These are phyloP conservation scores for Idris sp. DNA, from an alignment of 1,140 invertebrate species.

Conservation along the genomic window DNA sequence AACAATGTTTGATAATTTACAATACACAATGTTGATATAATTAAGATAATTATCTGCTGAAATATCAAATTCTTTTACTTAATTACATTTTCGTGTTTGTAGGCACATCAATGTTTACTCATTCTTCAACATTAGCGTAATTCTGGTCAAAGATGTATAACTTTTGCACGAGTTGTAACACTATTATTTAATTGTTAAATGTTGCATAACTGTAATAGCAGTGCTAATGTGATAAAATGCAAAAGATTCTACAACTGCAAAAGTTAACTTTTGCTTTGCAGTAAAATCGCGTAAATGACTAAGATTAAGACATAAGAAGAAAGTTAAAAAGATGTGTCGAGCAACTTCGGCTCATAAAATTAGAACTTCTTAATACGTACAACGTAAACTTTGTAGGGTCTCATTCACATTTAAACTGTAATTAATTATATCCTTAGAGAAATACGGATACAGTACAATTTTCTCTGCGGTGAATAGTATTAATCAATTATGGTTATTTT, in stretches of 20 bases:
- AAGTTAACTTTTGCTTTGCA: slow-evolving; percentile 42
- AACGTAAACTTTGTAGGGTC: slow-evolving; percentile 18
- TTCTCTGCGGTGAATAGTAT: background rate
- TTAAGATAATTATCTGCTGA: slow-evolving; percentile 5
- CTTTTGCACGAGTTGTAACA: slow-evolving; percentile 30
- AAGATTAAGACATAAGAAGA: slow-evolving; percentile 51
- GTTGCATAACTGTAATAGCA: slow-evolving; percentile 30
- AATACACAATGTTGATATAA: no score
- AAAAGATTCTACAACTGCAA: slow-evolving; percentile 41
- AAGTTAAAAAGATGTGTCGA: slow-evolving; percentile 33
- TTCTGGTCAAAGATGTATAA: slow-evolving; percentile 13
- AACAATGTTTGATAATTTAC: no score
- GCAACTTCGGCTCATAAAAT: slow-evolving; percentile 49
- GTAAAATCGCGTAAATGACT: slow-evolving; percentile 41
- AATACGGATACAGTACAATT: slow-evolving; percentile 5
- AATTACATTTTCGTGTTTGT: slow-evolving; percentile 23
- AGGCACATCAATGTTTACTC: slow-evolving; percentile 6
- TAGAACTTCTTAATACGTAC: slow-evolving; percentile 50
- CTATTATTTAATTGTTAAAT: slow-evolving; percentile 45
- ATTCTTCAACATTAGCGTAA: slow-evolving; percentile 15
- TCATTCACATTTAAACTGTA: slow-evolving; percentile 18
- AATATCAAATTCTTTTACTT: slow-evolving; percentile 19
- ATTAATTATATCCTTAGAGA: slow-evolving; percentile 42
- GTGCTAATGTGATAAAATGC: slow-evolving; percentile 39
- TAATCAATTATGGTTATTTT: no score